Evolutionary conservation across 2,888 invertebrate genomes (phyloP), one percentile per base, ranked within the genome.

Genomic region (Mimumesa dahlbomi): DNA sequence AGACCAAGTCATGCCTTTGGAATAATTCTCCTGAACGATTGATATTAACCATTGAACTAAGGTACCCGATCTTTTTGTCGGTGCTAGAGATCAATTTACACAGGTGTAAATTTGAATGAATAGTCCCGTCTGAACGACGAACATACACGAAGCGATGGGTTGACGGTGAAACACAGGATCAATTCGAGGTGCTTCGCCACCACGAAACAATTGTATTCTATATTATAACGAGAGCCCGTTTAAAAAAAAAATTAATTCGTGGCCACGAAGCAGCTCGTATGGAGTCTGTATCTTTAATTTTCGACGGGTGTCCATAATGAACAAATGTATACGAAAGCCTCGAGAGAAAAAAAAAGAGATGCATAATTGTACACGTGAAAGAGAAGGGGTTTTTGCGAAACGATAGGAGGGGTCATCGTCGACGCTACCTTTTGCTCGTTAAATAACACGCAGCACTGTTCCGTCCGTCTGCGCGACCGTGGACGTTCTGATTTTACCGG

Each of bases 401-500:
- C 34, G 34, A 54, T 40, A 50, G 13, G 18, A 45, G 43, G 40
- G 48, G 31, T 31, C 9, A 19, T 48, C 22, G 7, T 18, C 21
- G 43, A 48, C 38, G n/a, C n/a, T n/a, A 34, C 40, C 34, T 34
- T 31, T 22, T 19, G 9, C 7, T 21, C 9, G 45, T 38, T 36
- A 19, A 62, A 48, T 25, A 53, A 56, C 68, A 68, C 72, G 76
- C 70, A 66, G 73, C 81, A 76, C 49, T 76, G 73, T 80, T 83
- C 79, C 79, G 82, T 81, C 78, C 79, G 77, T 78, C 69, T 69
- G 68, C 54, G 62, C 54, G 73, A 79, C 57, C 79, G 66, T 71
- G 67, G 53, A 58, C 53, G 46, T 65, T 77, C 66, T 52, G 73
- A 70, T 59, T 54, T 73, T 50, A 18, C 65, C 54, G 45, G 57